Percentiles rank a stretch among this genome's conserved stretches.
These are phyloP conservation scores for Lasioglossum oenotherae DNA, from an alignment of 2,888 invertebrate species.

Conservation along the genomic window DNA sequence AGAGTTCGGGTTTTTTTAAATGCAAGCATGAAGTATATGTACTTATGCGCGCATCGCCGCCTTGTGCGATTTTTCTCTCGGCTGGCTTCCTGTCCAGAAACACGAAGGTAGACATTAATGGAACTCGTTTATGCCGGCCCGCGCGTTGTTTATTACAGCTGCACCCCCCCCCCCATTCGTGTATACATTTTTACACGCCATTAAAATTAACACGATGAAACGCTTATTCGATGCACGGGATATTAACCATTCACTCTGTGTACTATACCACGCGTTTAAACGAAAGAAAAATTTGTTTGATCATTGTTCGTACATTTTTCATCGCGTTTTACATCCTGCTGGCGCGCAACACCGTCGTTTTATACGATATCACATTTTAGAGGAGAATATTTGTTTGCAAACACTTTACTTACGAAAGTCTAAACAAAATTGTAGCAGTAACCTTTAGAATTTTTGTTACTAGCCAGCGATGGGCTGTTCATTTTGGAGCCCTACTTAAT, in stretches of 20 bases:
- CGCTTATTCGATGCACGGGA: not conserved
- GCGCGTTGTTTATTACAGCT: conserved; percentile 64
- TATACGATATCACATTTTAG: not conserved
- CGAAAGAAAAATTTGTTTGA: not conserved
- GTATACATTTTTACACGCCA: conserved; percentile 60
- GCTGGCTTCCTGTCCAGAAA: conserved; percentile 36
- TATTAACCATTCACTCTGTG: not conserved
- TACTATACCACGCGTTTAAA: not conserved
- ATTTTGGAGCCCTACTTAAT: too few relatives aligned
- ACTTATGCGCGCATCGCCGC: conserved; percentile 21
- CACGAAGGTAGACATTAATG: conserved; percentile 58
- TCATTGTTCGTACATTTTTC: not conserved
- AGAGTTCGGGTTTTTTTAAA: not conserved
- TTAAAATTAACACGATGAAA: conserved; percentile 43
- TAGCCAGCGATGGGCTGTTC: too few relatives aligned
- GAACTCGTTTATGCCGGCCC: conserved; percentile 69
- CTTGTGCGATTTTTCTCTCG: conserved; percentile 9
- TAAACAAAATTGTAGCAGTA: too few relatives aligned
- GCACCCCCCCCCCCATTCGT: conserved; percentile 25
- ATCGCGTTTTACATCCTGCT: not conserved
- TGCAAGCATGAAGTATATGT: conserved; percentile 7
- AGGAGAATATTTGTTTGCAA: not conserved
- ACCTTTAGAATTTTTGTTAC: too few relatives aligned
- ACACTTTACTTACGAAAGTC: not conserved
- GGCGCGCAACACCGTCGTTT: not conserved